phyloP scores from a whole-genome alignment of 37 sponge, comb jelly and placozoan species.

The Agelas oroides region DNA sequence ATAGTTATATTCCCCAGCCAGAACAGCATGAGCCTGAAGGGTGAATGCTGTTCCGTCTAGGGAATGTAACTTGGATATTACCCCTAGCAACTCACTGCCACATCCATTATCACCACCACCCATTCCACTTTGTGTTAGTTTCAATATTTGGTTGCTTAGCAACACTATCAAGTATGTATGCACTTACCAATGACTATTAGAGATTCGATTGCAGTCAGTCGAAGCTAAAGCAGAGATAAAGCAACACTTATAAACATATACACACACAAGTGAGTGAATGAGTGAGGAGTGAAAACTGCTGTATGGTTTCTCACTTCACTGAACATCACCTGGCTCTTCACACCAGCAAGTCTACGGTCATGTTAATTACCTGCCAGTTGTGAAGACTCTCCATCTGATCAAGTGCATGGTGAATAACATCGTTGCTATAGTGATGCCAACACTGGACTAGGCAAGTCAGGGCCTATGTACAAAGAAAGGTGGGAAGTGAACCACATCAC shows the following conservation, averaged over 20 bases:
- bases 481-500: neutral
- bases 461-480: conserved; percentile 18
- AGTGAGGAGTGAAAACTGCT: no score
- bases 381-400: conserved; percentile 1
- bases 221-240: neutral
- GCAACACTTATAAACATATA: conserved; percentile 17
- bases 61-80: no score
- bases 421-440: conserved; percentile 8
- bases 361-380: conserved; percentile 37
- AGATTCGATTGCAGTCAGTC: neutral
- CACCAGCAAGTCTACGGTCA: no score
- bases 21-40: no score
- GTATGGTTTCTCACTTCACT: neutral
- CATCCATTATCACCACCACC: no score
- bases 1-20: neutral
- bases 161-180: neutral
- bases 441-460: conserved; percentile 21
- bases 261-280: neutral
- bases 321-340: no score
- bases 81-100: no score
- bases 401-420: conserved; percentile 14
- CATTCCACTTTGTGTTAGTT: no score
- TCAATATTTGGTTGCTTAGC: no score
- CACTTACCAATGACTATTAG: conserved; percentile 18
- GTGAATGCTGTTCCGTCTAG: no score